Evolutionary conservation across 2,888 invertebrate species (phyloP), one percentile per base, ranked within the genome.

Genomic region (Acanthosepion esculentum): DNA sequence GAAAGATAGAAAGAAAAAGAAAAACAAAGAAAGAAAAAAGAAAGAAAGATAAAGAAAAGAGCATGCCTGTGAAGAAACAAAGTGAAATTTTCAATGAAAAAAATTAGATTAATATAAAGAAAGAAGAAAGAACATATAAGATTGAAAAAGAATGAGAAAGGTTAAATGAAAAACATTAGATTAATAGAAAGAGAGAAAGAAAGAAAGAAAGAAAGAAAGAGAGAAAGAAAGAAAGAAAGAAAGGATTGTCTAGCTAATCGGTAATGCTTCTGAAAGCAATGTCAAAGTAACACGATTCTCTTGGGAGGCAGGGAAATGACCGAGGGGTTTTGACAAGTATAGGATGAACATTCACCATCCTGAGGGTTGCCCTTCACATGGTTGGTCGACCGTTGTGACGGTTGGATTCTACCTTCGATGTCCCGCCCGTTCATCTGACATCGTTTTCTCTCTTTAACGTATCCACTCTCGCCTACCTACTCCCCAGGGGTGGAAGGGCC

Each of bases 381-480:
- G 78, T 78, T 78, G 78, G 78, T 78, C 78, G 78, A 78, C 78
- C n/a, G n/a, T 78, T n/a, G 7, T 15, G 20, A n/a, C 78, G n/a
- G n/a, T n/a, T 12, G 78, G 33, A 78, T 78, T 78, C 78, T n/a
- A 78, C 78, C n/a, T 5, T n/a, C 10, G n/a, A n/a, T 33, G 78
- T n/a, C 78, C 78, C 78, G 78, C 78, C 78, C n/a, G 78, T 33
- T 78, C n/a, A 78, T n/a, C 78, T 78, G n/a, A 33, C 78, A 78
- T n/a, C 78, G 15, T 8, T 64, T 18, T n/a, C 15, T 78, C 18
- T 33, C 59, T 15, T 29, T 29, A 29, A 0, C n/a, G 33, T 78
- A n/a, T 78, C n/a, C 15, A 18, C n/a, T 78, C 78, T n/a, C 78
- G n/a, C 78, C n/a, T 78, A 12, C 33, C n/a, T 15, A 78, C 78